Evolutionary conservation across 2,797 vertebrate genomes (phyloP).

Genomic region (Yasuhikotakia modesta): DNA sequence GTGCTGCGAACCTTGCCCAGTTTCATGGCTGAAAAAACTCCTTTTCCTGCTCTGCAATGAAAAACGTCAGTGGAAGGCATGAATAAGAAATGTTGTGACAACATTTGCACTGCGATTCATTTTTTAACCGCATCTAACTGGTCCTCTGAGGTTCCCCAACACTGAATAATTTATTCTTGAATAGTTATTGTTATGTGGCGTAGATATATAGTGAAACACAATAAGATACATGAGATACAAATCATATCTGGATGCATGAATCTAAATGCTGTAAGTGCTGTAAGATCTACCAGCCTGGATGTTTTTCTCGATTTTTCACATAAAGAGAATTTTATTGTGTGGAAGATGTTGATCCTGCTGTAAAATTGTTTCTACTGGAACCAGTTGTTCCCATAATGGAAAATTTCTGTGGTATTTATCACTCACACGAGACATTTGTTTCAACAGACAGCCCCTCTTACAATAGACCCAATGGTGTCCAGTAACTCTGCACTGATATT

Average conservation of each 20-base stretch:
- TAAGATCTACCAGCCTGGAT: background rate
- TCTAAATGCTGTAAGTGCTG: background rate
- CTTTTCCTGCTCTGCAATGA: constrained; percentile 85
- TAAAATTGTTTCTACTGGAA: constrained; percentile 1
- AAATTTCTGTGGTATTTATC: constrained; percentile 51
- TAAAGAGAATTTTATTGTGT: background rate
- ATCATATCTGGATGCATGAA: background rate
- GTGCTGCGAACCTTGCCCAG: constrained; percentile 86
- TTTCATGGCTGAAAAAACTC: constrained; percentile 97
- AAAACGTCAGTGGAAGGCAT: constrained; percentile 12
- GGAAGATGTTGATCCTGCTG: background rate
- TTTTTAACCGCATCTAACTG: constrained; percentile 12
- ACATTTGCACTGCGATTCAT: background rate
- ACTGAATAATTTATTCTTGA: constrained; percentile 4
- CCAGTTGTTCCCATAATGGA: constrained; percentile 47
- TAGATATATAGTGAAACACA: background rate
- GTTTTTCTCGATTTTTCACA: background rate
- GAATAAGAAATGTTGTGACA: background rate
- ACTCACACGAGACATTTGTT: constrained; percentile 35
- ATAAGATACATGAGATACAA: too few species aligned
- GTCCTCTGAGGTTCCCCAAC: background rate
- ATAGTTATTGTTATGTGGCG: constrained; percentile 1
- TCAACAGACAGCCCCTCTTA: constrained; percentile 68
- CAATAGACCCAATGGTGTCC: constrained; percentile 73
- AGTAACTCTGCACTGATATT: constrained; percentile 75